Evolutionary conservation across 2,797 vertebrate species (phyloP), one percentile per base, ranked within the genome.

Genomic region (Rhincodon typus): DNA sequence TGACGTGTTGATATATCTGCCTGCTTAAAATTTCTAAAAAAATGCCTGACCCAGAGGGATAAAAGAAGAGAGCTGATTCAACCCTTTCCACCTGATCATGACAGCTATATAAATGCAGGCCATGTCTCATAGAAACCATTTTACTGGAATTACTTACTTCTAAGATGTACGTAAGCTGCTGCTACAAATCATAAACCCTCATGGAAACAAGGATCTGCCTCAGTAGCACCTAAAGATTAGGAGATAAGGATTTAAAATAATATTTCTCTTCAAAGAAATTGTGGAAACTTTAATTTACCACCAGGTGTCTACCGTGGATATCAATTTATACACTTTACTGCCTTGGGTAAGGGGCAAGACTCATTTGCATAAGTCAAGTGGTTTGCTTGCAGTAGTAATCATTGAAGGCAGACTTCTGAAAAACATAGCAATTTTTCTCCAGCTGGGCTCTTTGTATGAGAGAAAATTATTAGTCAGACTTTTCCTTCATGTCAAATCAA

Each of bases 261-360:
- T 25, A 84, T 84, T 84, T 84, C 82, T 46, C 88, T 66, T 91
- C 57, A 91, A 62, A 91, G 50, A n/a, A 90, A 62, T 62, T 90
- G 12, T 62, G 12, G 87, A 53, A 90, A 90, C 19, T 21, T 0
- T 57, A 88, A 84, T 84, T 84, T 46, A 23, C 38, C 21, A 25
- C 79, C 50, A 53, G 50, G 46, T 27, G 4, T 62, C 53, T 30
- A 12, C 27, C 57, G 3, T 88, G 30, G 30, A 62, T 57, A 66
- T 30, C 25, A 27, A 25, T 86, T 86, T 88, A 2, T 79, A 88
- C 53, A 62, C 30, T 91, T 91, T n/a, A 91, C 57, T 91, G 88
- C 53, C 57, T 91, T 38, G n/a, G 88, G 38, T 30, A 91, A 91
- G 53, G 57, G 34, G 17, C 15, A 66, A 62, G 17, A 66, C 19